Evolutionary conservation across 2,888 invertebrate species (phyloP).

Genomic region (Perizoma flavofasciatum): DNA sequence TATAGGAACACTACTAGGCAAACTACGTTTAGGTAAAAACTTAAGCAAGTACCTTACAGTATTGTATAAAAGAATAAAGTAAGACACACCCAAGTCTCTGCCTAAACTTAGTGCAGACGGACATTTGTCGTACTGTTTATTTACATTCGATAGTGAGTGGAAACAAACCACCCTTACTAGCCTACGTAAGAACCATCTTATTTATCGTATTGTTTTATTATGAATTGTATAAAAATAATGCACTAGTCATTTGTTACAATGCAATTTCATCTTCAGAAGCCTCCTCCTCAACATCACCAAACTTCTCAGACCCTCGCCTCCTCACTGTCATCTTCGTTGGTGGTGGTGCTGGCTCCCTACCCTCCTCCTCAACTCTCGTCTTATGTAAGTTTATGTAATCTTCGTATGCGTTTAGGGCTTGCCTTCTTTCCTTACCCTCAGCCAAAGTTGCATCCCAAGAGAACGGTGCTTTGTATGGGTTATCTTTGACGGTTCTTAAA

Average conservation of each 20-base stretch:
- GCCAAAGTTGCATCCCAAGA: conserved; percentile 82
- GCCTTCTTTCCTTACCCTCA: conserved; percentile 78
- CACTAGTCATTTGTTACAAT: background rate
- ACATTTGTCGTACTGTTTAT: no score
- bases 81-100: no score
- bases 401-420: conserved; percentile 69
- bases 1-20: background rate
- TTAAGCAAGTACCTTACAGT: background rate
- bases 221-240: no score
- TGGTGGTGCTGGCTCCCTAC: conserved; percentile 28
- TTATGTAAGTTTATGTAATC: conserved; percentile 64
- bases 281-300: conserved; percentile 7
- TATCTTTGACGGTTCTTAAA: conserved; percentile 65
- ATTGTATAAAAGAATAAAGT: no score
- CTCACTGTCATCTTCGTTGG: conserved; percentile 4
- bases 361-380: conserved; percentile 56
- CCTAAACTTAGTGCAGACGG: no score
- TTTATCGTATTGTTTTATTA: no score
- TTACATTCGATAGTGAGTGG: no score
- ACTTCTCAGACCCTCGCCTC: conserved; percentile 6
- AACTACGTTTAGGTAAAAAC: background rate
- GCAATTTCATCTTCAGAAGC: conserved; percentile 7
- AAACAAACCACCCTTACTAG: no score
- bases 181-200: no score
- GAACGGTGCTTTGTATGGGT: conserved; percentile 79